These are phyloP conservation scores for Mionectes macconnelli DNA, from an alignment of 2,113 vertebrate species.

Conservation along the genomic window DNA sequence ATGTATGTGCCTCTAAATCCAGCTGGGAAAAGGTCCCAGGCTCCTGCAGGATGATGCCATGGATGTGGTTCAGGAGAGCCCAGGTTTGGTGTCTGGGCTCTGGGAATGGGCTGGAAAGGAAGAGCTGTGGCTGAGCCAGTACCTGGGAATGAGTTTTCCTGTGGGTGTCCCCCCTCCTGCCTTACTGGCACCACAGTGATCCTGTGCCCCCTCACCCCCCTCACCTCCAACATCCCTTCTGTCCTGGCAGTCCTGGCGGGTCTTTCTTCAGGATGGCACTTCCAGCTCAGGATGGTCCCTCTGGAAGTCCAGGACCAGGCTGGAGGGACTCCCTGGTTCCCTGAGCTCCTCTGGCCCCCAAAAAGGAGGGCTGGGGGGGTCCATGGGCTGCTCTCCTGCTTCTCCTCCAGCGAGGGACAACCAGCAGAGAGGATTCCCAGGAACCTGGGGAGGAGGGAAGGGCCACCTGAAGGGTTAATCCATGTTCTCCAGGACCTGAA, in stretches of 20 bases:
- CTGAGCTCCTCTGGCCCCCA: neutral
- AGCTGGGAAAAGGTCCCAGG: neutral
- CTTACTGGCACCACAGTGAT: neutral
- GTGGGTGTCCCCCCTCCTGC: neutral
- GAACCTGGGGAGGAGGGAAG: neutral
- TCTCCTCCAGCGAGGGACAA: neutral
- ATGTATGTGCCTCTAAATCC: neutral
- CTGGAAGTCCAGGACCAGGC: neutral
- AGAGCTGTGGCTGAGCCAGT: accelerated
- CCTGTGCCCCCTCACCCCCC: neutral
- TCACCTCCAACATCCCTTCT: neutral
- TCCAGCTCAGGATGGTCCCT: neutral
- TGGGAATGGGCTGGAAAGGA: neutral
- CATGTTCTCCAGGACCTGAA: neutral
- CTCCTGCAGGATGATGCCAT: accelerated
- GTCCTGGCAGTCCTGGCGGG: neutral
- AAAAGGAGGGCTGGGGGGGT: too few relatives aligned
- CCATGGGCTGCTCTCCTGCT: neutral
- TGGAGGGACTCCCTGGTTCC: neutral
- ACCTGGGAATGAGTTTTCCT: accelerated
- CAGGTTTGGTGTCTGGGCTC: accelerated
- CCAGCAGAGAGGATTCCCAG: neutral
- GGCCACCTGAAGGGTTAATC: neutral
- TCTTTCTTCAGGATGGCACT: neutral
- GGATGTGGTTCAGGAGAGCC: accelerated